phyloP scores from a whole-genome alignment of 2,888 invertebrate genomes.

The Melipona bicolor region DNA sequence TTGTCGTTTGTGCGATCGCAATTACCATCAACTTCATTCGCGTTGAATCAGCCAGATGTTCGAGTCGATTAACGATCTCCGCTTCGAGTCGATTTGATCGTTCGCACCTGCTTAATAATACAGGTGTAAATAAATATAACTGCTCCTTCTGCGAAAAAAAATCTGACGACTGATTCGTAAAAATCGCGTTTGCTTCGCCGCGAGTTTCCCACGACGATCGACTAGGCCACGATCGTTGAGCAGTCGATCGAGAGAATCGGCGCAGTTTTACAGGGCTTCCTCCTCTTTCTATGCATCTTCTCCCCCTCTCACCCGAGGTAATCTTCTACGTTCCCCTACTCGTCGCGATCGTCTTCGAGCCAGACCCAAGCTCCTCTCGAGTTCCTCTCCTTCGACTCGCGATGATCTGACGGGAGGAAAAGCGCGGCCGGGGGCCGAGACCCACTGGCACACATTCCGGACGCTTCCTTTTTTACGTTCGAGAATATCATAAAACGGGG shows the following conservation, averaged over 20 bases:
- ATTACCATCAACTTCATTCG: neutral
- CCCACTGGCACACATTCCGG: constrained; percentile 83
- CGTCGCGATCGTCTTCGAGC: neutral
- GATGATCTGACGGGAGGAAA: constrained; percentile 47
- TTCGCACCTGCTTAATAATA: neutral
- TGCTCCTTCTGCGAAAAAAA: neutral
- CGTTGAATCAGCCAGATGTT: neutral
- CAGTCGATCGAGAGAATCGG: constrained; percentile 25
- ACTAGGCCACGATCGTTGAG: neutral
- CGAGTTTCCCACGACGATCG: constrained; percentile 14
- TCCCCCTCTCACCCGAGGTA: constrained; percentile 18
- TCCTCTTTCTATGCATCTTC: constrained; percentile 51
- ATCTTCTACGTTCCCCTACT: neutral
- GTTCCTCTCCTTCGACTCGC: constrained; percentile 24
- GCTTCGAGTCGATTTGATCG: neutral
- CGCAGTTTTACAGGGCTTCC: constrained; percentile 12
- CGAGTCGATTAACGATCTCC: neutral
- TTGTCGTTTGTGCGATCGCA: neutral
- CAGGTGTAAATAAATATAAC: neutral
- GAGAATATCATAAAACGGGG: constrained; percentile 83
- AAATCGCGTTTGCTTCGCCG: no score
- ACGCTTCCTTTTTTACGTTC: constrained; percentile 83
- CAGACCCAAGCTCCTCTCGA: constrained; percentile 24
- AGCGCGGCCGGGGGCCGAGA: constrained; percentile 73
- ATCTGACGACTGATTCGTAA: neutral